phyloP scores from a whole-genome alignment of 2,113 vertebrate genomes.

The Cochlearius cochlearius region DNA sequence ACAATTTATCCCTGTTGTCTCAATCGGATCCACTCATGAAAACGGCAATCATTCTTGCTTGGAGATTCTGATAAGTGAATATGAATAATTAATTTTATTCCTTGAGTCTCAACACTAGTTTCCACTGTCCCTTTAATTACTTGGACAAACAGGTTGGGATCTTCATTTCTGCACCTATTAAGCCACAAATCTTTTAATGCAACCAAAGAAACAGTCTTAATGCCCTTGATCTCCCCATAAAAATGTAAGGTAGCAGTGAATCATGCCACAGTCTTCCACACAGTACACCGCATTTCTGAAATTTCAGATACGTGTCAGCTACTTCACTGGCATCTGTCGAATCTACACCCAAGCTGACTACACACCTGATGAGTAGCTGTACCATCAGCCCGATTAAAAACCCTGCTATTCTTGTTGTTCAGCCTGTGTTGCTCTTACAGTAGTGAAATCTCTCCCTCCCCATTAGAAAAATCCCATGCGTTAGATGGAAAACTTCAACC shows the following conservation, averaged over 20 bases:
- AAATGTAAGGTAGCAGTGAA: neutral
- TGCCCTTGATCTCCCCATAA: neutral
- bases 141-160: neutral
- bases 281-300: neutral
- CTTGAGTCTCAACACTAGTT: neutral
- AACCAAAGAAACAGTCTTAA: neutral
- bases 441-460: neutral
- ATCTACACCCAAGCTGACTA: neutral
- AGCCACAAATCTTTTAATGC: neutral
- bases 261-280: neutral
- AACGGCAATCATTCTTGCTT: neutral
- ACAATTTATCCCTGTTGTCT: slow-evolving; percentile 32
- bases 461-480: neutral
- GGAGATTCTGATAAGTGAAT: neutral
- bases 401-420: neutral
- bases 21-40: neutral
- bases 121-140: slow-evolving; percentile 9
- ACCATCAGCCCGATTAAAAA: neutral
- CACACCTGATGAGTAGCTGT: neutral
- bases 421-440: neutral
- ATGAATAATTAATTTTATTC: slow-evolving; percentile 29
- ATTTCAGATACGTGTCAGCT: neutral
- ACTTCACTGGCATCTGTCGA: neutral
- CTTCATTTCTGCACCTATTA: neutral
- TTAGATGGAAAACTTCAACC: neutral